phyloP scores from a whole-genome alignment of 2,888 invertebrate genomes.

The Lysandra coridon region DNA sequence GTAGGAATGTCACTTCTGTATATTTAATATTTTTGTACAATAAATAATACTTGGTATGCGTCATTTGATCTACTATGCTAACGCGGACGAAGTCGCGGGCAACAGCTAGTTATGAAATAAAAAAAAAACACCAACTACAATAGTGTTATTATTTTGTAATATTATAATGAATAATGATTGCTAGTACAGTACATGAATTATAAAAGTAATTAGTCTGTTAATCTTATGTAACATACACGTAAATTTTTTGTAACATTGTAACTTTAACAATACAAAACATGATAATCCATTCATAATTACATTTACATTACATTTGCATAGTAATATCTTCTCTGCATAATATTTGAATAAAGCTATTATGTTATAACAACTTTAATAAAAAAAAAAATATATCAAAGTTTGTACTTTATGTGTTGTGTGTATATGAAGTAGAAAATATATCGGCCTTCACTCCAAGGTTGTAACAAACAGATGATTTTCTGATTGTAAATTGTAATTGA shows the following conservation, averaged over 20 bases:
- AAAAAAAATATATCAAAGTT: not conserved
- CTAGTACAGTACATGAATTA: not conserved
- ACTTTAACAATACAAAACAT: not conserved
- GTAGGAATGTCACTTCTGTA: no score
- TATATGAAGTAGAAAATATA: not conserved
- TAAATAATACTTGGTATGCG: no score
- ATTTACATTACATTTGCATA: not conserved
- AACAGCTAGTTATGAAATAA: no score
- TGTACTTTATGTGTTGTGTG: not conserved
- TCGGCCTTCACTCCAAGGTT: slow-evolving; percentile 12
- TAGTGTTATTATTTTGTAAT: no score
- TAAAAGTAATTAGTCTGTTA: not conserved
- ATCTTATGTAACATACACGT: not conserved
- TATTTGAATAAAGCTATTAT: not conserved
- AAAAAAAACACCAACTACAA: no score
- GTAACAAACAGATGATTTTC: not conserved
- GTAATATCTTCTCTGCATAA: not conserved
- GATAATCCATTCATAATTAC: not conserved
- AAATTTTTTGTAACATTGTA: not conserved
- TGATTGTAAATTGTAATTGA: not conserved
- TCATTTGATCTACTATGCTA: no score
- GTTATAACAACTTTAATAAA: not conserved
- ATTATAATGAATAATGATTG: not conserved
- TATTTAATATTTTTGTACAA: no score
- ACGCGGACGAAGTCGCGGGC: no score